Conservation (phyloP, 2,888 invertebrate genomes). For the Drosophila aldrichi region DNA sequence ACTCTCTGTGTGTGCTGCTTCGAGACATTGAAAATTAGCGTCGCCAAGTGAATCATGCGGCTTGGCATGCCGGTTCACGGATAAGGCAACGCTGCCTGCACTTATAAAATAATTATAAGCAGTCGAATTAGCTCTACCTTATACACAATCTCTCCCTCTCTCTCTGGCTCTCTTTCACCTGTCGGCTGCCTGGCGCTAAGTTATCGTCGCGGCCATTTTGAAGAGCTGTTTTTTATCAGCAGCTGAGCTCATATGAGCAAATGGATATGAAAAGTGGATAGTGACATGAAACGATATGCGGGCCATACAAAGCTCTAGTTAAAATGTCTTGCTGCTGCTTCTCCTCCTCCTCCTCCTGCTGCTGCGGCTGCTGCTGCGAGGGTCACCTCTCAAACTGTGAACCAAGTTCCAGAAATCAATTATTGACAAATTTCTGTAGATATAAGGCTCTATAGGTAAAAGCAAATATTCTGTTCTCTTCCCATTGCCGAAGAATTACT, state of each 20-base stretch:
- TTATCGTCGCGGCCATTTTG: constrained; percentile 68
- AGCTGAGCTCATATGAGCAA: constrained; percentile 22
- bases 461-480: no score
- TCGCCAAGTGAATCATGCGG: constrained; percentile 79
- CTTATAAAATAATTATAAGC: constrained; percentile 79
- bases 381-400: constrained; percentile 1
- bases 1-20: constrained; percentile 23
- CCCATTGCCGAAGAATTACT: no score
- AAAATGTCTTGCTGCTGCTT: not conserved
- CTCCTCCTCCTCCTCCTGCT: not conserved
- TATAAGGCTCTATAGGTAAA: no score
- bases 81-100: constrained; percentile 76
- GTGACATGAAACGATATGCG: constrained; percentile 35
- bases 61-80: constrained; percentile 64
- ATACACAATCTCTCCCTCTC: not conserved
- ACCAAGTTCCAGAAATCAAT: not conserved
- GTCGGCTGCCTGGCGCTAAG: constrained; percentile 62
- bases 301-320: constrained; percentile 20
- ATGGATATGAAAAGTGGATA: constrained; percentile 51
- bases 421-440: not conserved
- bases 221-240: constrained; percentile 53
- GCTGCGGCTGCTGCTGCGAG: constrained; percentile 1
- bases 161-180: constrained; percentile 49
- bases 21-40: constrained; percentile 70
- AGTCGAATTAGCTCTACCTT: constrained; percentile 49